Base-by-base conservation (phyloP, 2,797 vertebrate genomes). In the Amblyopsis hoosieri region DNA sequence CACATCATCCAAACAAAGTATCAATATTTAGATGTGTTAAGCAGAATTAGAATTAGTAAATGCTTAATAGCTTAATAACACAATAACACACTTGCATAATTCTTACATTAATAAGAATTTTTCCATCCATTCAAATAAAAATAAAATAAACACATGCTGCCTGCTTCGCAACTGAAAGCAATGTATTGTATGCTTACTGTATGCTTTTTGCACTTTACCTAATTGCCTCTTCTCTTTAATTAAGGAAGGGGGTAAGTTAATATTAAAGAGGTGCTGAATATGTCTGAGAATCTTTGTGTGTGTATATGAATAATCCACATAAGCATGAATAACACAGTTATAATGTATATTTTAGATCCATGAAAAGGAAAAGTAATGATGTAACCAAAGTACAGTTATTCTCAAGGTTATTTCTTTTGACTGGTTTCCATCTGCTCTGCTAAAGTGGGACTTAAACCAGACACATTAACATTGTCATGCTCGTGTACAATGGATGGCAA, bases 241-340 rank as follows among this genome's bases (percentile, higher is more conserved):
- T 29, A 29, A 29, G 23, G 3, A 4, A 29, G 3, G 23, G 23
- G 23, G 33, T 37, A 37, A 19, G 45, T 59, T 45, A 12, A 55
- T 63, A 12, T 23, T 58, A 54, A 67, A 46, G 54, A 60, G 51
- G 8, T 53, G 37, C 29, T 46, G 3, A 4, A 50, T 29, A 33
- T 51, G 12, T 62, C 48, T 56, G 23, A 10, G 6, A 23, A 17
- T 17, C 31, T 51, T 11, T 50, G 56, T 62, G 53, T 2, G 56
- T 62, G 53, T 2, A 12, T 14, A 17, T 1, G 0, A 46, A 55
- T 71, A 64, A 71, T 60, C 57, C n/a, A 78, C 57, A 50, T 51
- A 17, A 64, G 47, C 50, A 59, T 62, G 62, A 62, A 85, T 66
- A 67, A 47, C 37, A 62, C 49, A 1, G 11, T 54, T 59, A 67